Percentiles rank a stretch among this genome's conserved stretches.
Conservation (phyloP, 2,113 vertebrate genomes). For the Muntiacus muntjak region DNA sequence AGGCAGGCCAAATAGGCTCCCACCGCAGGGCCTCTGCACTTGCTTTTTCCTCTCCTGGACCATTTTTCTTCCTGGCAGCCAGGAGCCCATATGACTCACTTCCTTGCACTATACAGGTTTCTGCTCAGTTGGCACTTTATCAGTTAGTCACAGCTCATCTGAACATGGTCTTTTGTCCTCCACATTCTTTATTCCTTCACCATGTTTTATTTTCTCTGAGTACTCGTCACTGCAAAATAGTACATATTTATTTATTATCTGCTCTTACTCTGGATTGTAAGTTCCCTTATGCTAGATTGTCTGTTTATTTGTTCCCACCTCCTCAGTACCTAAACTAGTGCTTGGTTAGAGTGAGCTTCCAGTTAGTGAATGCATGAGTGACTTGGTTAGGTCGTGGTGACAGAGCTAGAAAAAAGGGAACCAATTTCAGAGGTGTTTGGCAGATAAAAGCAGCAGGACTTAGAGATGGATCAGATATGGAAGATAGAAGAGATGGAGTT, state of each 20-base stretch:
- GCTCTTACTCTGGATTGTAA: not conserved
- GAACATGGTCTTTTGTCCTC: not conserved
- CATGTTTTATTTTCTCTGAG: not conserved
- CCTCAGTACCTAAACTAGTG: not conserved
- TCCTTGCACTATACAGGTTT: not conserved
- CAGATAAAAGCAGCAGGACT: not conserved
- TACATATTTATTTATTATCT: not conserved
- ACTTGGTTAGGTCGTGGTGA: not conserved
- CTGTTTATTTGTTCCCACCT: not conserved
- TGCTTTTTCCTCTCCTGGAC: not conserved
- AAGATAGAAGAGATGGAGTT: not conserved
- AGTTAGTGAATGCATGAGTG: not conserved
- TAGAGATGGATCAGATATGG: not conserved
- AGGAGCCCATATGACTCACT: not conserved
- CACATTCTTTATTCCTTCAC: not conserved
- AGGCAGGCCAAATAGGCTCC: not conserved
- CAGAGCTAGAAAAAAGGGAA: not conserved
- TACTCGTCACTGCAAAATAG: not conserved
- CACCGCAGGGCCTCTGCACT: not conserved
- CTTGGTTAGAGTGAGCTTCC: not conserved
- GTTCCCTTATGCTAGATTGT: not conserved
- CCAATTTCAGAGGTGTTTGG: not conserved
- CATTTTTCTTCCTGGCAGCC: not conserved
- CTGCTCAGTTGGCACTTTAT: not conserved
- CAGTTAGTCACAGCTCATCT: not conserved